A percentile compares a stretch with the other conserved stretches of the same genome.
Conservation (phyloP, 2,797 vertebrate genomes). For the Hemibagrus guttatus region DNA sequence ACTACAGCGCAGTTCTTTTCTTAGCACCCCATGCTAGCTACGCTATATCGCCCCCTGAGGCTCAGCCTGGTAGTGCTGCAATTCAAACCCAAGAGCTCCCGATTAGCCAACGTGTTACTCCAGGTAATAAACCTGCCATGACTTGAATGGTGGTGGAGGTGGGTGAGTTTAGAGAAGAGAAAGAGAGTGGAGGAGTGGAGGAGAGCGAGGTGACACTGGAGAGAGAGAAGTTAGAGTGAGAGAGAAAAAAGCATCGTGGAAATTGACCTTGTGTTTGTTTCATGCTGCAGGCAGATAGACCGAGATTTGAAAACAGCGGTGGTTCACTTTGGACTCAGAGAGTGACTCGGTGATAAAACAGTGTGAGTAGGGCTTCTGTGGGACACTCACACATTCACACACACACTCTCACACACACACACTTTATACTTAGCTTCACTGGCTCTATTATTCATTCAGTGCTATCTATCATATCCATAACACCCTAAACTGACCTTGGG, state of each 20-base stretch:
- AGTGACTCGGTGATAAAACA: slow-evolving; percentile 25
- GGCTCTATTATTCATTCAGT: slow-evolving; percentile 47
- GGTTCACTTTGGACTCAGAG: slow-evolving; percentile 23
- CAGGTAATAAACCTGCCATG: background rate
- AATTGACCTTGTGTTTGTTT: slow-evolving; percentile 24
- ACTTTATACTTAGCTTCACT: slow-evolving; percentile 20
- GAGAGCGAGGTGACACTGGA: background rate
- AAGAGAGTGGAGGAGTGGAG: background rate
- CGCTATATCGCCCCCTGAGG: background rate
- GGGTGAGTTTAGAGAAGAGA: background rate
- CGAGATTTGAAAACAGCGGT: slow-evolving; percentile 16
- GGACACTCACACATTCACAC: background rate
- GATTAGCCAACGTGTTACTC: background rate
- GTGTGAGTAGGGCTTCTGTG: slow-evolving; percentile 14
- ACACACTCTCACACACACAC: slow-evolving; percentile 17
- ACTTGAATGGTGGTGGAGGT: background rate
- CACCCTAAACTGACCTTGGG: slow-evolving; percentile 46
- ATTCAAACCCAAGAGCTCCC: background rate
- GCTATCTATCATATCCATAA: slow-evolving; percentile 40
- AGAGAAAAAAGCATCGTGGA: background rate
- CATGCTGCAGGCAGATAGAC: background rate
- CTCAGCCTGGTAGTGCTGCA: no score
- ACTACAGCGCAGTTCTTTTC: background rate
- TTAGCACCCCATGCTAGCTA: background rate
- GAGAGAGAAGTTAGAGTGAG: background rate